Conservation (phyloP, 2,888 invertebrate genomes). For the Tinea trinotella region DNA sequence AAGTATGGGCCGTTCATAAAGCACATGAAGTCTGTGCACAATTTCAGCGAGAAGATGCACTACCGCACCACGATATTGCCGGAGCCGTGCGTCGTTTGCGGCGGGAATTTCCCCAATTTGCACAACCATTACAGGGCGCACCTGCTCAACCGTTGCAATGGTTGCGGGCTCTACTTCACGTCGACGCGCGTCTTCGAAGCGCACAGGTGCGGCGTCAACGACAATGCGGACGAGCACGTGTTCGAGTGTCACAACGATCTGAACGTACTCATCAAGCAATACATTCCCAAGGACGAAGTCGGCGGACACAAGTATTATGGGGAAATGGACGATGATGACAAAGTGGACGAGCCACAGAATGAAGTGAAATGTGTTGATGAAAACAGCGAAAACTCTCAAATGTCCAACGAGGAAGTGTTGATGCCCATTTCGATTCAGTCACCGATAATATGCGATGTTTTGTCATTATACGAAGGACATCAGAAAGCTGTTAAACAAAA, state of each 20-base stretch:
- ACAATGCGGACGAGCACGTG: conserved; percentile 50
- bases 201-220: conserved; percentile 50
- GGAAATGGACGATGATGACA: conserved; percentile 44
- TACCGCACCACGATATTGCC: conserved; percentile 55
- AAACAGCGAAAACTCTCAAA: background rate
- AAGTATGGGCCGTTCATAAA: conserved; percentile 60
- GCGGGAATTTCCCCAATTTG: conserved; percentile 71
- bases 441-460: conserved; percentile 58
- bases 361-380: conserved; percentile 21
- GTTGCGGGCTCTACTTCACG: conserved; percentile 57
- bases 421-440: conserved; percentile 41
- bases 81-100: conserved; percentile 74
- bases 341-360: no score
- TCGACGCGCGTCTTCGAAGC: conserved; percentile 45
- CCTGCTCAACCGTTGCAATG: conserved; percentile 66
- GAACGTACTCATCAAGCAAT: conserved; percentile 42
- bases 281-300: conserved; percentile 50
- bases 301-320: conserved; percentile 61
- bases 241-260: conserved; percentile 50
- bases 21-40: conserved; percentile 55
- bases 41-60: conserved; percentile 51
- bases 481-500: conserved; percentile 4
- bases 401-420: background rate
- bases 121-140: conserved; percentile 76
- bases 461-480: conserved; percentile 42